These are phyloP conservation scores for Monopterus albus DNA, from an alignment of 2,113 vertebrate species.

Conservation along the genomic window DNA sequence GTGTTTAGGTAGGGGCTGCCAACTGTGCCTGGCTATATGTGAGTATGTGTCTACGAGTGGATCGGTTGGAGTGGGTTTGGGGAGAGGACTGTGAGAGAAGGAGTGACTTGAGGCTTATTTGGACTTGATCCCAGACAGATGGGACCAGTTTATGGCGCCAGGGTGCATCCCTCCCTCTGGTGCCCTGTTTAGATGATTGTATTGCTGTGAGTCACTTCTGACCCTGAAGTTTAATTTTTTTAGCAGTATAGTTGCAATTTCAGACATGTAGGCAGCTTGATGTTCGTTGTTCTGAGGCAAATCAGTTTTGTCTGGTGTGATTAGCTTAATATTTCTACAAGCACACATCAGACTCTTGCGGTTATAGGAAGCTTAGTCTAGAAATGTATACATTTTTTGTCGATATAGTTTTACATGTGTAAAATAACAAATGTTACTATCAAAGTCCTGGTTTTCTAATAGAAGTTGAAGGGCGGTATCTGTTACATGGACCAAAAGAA, in stretches of 20 bases:
- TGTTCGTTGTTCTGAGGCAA: too few species aligned
- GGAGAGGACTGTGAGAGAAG: constrained; percentile 56
- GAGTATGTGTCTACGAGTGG: constrained; percentile 14
- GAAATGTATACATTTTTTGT: neutral
- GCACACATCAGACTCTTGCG: neutral
- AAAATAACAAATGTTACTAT: neutral
- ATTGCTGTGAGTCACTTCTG: constrained; percentile 35
- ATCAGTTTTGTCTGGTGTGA: neutral
- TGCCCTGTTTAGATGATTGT: constrained; percentile 48
- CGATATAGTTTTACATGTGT: too few species aligned
- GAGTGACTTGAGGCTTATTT: constrained; percentile 68
- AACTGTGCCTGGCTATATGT: constrained; percentile 59
- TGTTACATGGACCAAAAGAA: constrained; percentile 18
- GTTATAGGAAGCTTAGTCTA: neutral
- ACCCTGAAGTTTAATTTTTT: constrained; percentile 29
- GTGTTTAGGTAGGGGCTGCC: constrained; percentile 72
- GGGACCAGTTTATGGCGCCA: constrained; percentile 67
- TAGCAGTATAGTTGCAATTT: constrained; percentile 10
- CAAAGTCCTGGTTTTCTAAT: neutral
- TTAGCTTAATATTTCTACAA: neutral
- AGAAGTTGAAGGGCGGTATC: neutral
- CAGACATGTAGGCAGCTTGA: neutral
- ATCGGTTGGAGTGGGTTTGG: constrained; percentile 46
- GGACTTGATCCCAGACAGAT: constrained; percentile 65
- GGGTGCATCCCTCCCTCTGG: constrained; percentile 56